phyloP scores from a whole-genome alignment of 2,797 vertebrate species.

The Acanthurus lineatus region DNA sequence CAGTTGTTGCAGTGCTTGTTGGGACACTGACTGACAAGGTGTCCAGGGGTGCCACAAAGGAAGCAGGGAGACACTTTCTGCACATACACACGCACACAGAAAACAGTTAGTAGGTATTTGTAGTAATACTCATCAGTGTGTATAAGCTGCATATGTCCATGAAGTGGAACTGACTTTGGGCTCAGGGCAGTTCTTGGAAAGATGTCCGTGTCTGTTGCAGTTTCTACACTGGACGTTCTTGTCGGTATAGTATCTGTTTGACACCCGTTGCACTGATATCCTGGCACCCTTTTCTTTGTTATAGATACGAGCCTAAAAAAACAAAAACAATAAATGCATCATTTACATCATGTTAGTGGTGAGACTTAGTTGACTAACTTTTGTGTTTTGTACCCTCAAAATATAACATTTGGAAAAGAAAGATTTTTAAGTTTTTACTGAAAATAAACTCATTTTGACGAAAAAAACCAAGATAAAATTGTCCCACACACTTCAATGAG shows the following conservation, averaged over 20 bases:
- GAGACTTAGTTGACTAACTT: background rate
- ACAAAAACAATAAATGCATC: conserved; percentile 22
- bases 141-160: conserved; percentile 3
- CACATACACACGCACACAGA: conserved; percentile 32
- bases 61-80: conserved; percentile 89
- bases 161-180: conserved; percentile 85
- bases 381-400: background rate
- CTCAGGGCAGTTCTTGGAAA: conserved; percentile 92
- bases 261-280: conserved; percentile 25
- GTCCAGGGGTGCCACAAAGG: conserved; percentile 89
- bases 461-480: background rate
- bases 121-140: conserved; percentile 19
- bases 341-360: background rate
- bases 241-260: conserved; percentile 85
- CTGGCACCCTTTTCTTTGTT: conserved; percentile 78
- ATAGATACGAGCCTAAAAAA: conserved; percentile 89
- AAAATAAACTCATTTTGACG: background rate
- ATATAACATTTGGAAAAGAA: background rate
- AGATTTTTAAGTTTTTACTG: background rate
- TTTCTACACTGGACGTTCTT: conserved; percentile 91
- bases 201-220: conserved; percentile 90
- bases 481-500: background rate
- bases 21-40: conserved; percentile 86
- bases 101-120: conserved; percentile 16
- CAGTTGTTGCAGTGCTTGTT: conserved; percentile 91